Conservation (phyloP, 2,797 vertebrate species). For the Propithecus perrieri region DNA sequence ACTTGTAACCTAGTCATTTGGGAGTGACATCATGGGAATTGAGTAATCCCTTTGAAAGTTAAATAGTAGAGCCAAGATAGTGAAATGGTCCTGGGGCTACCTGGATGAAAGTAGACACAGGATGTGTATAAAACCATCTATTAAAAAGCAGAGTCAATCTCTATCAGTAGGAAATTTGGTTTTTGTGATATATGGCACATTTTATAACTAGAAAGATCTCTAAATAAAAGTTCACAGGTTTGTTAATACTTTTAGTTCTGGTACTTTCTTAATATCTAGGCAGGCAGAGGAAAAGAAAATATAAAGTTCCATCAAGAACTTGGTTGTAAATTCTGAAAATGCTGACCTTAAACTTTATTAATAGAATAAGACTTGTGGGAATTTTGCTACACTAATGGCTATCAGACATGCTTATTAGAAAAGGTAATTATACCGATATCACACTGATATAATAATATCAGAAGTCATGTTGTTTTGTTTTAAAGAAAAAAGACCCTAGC, state of each 20-base stretch:
- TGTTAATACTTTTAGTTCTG: not conserved
- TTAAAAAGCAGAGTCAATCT: not conserved
- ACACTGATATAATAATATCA: not conserved
- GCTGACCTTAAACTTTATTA: constrained; percentile 12
- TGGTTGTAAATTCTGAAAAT: not conserved
- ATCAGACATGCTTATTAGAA: constrained; percentile 23
- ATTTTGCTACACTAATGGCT: constrained; percentile 11
- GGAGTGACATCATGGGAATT: constrained; percentile 66
- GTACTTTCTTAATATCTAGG: constrained; percentile 17
- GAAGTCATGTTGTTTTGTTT: not conserved
- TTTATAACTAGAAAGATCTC: constrained; percentile 36
- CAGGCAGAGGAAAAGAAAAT: not conserved
- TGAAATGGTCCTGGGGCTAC: constrained; percentile 56
- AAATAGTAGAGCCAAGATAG: constrained; percentile 35
- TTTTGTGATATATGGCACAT: not conserved
- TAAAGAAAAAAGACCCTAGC: not conserved
- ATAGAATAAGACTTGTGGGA: not conserved
- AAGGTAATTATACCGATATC: constrained; percentile 17
- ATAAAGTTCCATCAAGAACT: constrained; percentile 35
- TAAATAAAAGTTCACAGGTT: constrained; percentile 30
- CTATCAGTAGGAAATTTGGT: not conserved
- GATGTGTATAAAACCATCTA: not conserved
- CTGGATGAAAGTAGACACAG: constrained; percentile 42
- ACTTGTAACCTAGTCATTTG: constrained; percentile 54
- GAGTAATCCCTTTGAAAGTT: constrained; percentile 74